phyloP scores from a whole-genome alignment of 1,140 invertebrate genomes.

The Pseudomyrmex gracilis region DNA sequence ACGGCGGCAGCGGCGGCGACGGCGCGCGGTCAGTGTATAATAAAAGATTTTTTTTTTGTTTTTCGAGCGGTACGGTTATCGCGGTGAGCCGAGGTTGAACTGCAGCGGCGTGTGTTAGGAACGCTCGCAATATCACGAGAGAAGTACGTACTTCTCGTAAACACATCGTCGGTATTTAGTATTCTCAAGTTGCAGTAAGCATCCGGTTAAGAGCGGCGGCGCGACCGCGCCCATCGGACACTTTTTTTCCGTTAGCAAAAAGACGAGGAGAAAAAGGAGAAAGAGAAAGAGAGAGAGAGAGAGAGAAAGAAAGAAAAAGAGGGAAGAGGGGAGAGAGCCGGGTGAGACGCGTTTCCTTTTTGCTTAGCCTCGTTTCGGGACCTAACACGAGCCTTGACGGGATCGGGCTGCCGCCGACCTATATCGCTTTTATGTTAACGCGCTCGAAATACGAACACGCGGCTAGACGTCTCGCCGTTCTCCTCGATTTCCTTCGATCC shows the following conservation, averaged over 20 bases:
- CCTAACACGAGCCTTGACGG: conserved; percentile 64
- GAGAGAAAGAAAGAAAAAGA: background rate
- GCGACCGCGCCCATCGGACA: conserved; percentile 76
- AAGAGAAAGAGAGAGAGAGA: background rate
- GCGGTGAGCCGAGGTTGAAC: conserved; percentile 11
- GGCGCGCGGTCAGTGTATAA: background rate
- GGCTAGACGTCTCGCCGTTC: conserved; percentile 38
- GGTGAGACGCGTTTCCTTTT: conserved; percentile 51
- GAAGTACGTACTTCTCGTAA: conserved; percentile 75
- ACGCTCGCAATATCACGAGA: conserved; percentile 29
- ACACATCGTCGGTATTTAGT: conserved; percentile 80
- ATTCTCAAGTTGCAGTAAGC: conserved; percentile 81
- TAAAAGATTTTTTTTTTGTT: conserved; percentile 48
- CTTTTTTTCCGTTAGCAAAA: conserved; percentile 49
- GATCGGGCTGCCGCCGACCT: conserved; percentile 49
- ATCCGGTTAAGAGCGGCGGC: conserved; percentile 79
- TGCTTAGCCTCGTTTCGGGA: conserved; percentile 41
- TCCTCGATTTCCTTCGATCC: conserved; percentile 28
- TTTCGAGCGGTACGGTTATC: conserved; percentile 10
- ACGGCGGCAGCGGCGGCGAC: background rate
- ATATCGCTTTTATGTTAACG: conserved; percentile 54
- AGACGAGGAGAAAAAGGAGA: background rate
- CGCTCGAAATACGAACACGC: conserved; percentile 48
- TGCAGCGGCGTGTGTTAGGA: background rate
- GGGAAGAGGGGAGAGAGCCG: background rate